Conservation (phyloP, 2,113 vertebrate species). For the Heliornis fulica region DNA sequence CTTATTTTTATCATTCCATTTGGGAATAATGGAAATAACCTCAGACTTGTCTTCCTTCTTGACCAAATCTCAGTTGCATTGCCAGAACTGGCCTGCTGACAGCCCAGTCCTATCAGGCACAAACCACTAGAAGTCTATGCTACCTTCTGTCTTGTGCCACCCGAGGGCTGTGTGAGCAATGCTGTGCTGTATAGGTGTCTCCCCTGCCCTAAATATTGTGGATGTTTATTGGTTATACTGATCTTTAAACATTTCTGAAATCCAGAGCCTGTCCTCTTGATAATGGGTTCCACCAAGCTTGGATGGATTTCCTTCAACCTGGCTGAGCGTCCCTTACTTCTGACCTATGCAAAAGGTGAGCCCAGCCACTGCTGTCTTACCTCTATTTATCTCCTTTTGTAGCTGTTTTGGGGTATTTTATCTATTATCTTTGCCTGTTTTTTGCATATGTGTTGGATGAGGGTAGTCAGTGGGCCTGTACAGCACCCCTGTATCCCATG, state of each 20-base stretch:
- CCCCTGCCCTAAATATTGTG: background rate
- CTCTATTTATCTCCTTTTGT: background rate
- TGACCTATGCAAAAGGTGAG: background rate
- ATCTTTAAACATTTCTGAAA: background rate
- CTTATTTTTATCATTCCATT: background rate
- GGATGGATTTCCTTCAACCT: background rate
- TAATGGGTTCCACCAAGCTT: background rate
- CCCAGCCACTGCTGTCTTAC: background rate
- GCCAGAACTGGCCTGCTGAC: background rate
- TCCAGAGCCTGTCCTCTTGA: background rate
- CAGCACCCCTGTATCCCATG: background rate
- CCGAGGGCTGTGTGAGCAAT: background rate
- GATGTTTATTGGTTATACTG: background rate
- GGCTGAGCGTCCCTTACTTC: background rate
- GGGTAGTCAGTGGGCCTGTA: background rate
- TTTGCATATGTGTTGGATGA: background rate
- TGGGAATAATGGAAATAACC: background rate
- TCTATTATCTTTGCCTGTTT: background rate
- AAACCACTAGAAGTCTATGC: background rate
- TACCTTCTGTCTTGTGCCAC: background rate
- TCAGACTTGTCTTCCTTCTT: background rate
- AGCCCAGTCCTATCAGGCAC: background rate
- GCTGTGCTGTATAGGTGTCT: background rate
- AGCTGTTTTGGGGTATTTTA: background rate
- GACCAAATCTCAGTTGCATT: background rate